Evolutionary conservation across 2,888 invertebrate genomes (phyloP).

Genomic region (Eurytoma californica): DNA sequence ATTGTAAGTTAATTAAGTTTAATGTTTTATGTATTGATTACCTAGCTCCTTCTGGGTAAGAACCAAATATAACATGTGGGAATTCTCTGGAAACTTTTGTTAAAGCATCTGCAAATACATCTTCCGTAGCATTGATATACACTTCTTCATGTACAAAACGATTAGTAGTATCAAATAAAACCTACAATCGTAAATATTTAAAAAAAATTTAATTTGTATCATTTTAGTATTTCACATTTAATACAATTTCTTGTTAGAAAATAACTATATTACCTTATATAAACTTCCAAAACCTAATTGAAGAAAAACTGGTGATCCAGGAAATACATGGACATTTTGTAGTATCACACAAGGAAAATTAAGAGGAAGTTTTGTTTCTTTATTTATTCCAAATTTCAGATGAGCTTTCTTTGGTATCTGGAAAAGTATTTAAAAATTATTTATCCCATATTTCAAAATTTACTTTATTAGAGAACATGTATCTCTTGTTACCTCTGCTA

Average conservation of each 20-base stretch:
- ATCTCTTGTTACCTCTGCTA: slow-evolving; percentile 68
- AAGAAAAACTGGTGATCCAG: slow-evolving; percentile 81
- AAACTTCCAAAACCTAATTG: slow-evolving; percentile 72
- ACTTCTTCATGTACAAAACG: slow-evolving; percentile 74
- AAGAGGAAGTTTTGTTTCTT: slow-evolving; percentile 63
- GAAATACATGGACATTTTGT: slow-evolving; percentile 82
- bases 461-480: neutral
- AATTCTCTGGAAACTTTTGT: slow-evolving; percentile 74
- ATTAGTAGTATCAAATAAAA: slow-evolving; percentile 72
- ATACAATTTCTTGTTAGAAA: neutral
- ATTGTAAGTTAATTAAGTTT: neutral
- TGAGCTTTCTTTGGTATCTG: slow-evolving; percentile 76
- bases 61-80: slow-evolving; percentile 77
- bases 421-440: slow-evolving; percentile 65
- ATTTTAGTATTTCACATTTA: slow-evolving; percentile 9
- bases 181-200: slow-evolving; percentile 57
- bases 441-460: slow-evolving; percentile 18
- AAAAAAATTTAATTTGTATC: neutral
- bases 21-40: slow-evolving; percentile 67
- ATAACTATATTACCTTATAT: slow-evolving; percentile 64
- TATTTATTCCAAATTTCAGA: slow-evolving; percentile 73
- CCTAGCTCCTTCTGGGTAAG: slow-evolving; percentile 74
- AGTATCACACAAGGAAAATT: slow-evolving; percentile 76
- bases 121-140: slow-evolving; percentile 75
- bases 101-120: slow-evolving; percentile 74